Percentiles rank a stretch among this genome's conserved stretches.
phyloP scores from a whole-genome alignment of 30 jellyfish, hydroid and myxozoan genomes.

The Hydractinia echinata region DNA sequence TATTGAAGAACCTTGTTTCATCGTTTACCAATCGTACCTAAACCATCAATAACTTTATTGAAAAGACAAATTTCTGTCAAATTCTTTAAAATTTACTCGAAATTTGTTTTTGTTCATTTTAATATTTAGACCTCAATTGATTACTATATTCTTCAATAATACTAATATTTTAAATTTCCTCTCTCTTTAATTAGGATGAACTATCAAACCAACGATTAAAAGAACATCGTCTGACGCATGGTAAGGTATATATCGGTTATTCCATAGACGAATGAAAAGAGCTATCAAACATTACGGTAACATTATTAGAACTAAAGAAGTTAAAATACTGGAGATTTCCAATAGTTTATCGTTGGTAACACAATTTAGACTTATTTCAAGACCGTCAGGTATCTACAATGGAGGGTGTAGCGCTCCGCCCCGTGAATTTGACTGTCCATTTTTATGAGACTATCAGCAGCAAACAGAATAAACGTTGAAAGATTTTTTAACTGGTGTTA shows the following conservation, averaged over 20 bases:
- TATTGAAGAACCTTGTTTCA: no score
- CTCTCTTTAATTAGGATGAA: constrained; percentile 51
- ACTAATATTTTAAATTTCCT: no score
- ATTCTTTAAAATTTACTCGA: no score
- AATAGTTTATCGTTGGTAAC: constrained; percentile 63
- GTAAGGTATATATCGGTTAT: constrained; percentile 60
- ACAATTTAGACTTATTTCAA: constrained; percentile 58
- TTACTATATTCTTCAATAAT: no score
- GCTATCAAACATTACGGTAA: constrained; percentile 55
- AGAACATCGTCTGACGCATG: constrained; percentile 74
- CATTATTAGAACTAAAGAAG: constrained; percentile 55
- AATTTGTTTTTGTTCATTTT: no score
- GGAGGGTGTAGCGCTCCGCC: constrained; percentile 76
- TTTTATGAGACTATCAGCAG: constrained; percentile 78
- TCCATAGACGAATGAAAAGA: constrained; percentile 50
- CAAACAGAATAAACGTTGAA: constrained; percentile 53
- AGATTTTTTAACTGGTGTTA: constrained; percentile 53
- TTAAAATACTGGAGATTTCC: constrained; percentile 64
- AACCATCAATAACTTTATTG: no score
- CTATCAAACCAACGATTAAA: constrained; percentile 57
- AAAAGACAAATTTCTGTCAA: no score
- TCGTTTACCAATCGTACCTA: no score
- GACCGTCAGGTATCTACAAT: constrained; percentile 52
- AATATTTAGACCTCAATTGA: no score
- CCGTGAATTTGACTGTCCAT: constrained; percentile 67